Conservation (phyloP, 2,888 invertebrate species). For the Cephus sareptanus region DNA sequence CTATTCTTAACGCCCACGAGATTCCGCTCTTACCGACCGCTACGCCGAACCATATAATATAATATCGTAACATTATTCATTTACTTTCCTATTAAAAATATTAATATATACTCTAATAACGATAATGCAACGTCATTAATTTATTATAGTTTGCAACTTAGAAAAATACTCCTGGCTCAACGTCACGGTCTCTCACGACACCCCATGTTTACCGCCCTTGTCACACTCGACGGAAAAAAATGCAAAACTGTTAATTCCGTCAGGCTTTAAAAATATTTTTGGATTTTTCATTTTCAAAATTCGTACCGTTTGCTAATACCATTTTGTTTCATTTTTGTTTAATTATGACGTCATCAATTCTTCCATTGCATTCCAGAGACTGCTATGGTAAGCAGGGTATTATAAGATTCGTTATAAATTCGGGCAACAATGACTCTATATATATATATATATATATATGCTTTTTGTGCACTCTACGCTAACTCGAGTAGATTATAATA, state of each 20-base stretch:
- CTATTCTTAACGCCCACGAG: conserved; percentile 21
- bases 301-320: too few relatives aligned
- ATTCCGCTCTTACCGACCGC: conserved; percentile 16
- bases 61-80: conserved; percentile 54
- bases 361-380: background rate
- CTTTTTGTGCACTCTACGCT: background rate
- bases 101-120: conserved; percentile 64
- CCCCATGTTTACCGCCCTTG: background rate
- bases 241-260: background rate
- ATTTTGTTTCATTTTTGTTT: background rate
- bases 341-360: background rate
- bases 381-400: background rate
- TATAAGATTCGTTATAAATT: background rate
- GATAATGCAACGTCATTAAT: conserved; percentile 65
- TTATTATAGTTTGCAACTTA: conserved; percentile 65
- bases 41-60: conserved; percentile 32
- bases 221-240: background rate
- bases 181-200: conserved; percentile 53
- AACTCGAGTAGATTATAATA: background rate
- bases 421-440: background rate
- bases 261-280: background rate
- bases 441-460: background rate
- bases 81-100: conserved; percentile 61
- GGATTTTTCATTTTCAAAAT: background rate
- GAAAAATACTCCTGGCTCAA: conserved; percentile 61